Evolutionary conservation across 1,140 invertebrate genomes (phyloP).

Genomic region (Apis florea): DNA sequence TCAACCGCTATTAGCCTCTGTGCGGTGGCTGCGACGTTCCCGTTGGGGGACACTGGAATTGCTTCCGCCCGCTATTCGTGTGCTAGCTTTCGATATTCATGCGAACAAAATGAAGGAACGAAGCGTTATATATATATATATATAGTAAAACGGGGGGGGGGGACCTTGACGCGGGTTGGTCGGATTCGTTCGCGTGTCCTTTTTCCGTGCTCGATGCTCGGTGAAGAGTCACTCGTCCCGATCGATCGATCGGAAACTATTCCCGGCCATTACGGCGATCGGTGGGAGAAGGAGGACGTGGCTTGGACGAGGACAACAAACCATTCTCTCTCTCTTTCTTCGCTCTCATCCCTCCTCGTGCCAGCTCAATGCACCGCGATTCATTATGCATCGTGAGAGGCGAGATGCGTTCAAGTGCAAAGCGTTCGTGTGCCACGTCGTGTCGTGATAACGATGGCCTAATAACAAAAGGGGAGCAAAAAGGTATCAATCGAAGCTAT

Average conservation of each 20-base stretch:
- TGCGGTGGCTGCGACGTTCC: slow-evolving; percentile 34
- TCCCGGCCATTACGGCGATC: slow-evolving; percentile 55
- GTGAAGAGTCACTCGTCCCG: slow-evolving; percentile 32
- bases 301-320: background rate
- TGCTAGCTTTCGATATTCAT: slow-evolving; percentile 50
- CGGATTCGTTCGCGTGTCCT: slow-evolving; percentile 44
- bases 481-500: too few species aligned
- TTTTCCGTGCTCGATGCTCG: slow-evolving; percentile 47
- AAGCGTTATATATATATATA: background rate
- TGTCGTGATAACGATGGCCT: too few species aligned
- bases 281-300: slow-evolving; percentile 17
- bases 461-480: too few species aligned
- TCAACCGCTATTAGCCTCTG: background rate
- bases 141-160: background rate
- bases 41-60: slow-evolving; percentile 52
- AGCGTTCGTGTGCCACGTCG: too few species aligned
- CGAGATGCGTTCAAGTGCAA: too few species aligned
- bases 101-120: slow-evolving; percentile 36
- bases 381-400: too few species aligned
- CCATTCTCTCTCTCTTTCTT: too few species aligned
- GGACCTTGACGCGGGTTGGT: slow-evolving; percentile 14
- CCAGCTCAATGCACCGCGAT: too few species aligned
- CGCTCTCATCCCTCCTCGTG: too few species aligned
- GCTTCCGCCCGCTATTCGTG: slow-evolving; percentile 48
- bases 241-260: slow-evolving; percentile 66